phyloP scores from a whole-genome alignment of 2,797 vertebrate species.

The Rhynchonycteris naso region DNA sequence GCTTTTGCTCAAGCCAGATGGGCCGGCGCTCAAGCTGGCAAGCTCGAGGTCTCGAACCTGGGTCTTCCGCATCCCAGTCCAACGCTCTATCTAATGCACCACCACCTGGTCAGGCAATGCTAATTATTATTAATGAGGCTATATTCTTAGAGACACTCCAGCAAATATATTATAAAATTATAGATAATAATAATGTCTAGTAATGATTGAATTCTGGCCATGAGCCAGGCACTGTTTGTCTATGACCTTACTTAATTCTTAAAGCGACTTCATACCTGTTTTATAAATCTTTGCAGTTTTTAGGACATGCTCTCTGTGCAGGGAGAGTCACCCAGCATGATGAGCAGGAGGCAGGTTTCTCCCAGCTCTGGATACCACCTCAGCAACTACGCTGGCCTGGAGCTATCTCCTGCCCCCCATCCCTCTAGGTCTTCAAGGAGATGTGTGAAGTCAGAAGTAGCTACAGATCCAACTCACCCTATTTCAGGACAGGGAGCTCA shows the following conservation, averaged over 20 bases:
- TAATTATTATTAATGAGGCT: neutral
- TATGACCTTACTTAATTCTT: neutral
- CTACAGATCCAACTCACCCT: neutral
- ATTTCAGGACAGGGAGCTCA: neutral
- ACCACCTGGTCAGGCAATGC: too few species aligned
- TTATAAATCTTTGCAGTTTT: neutral
- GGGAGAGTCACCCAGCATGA: neutral
- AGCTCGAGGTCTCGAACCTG: too few species aligned
- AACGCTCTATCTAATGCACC: too few species aligned
- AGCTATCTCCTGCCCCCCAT: neutral
- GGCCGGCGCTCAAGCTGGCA: too few species aligned
- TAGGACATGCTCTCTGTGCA: neutral
- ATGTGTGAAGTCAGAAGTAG: neutral
- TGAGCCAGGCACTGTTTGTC: neutral
- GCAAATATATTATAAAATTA: constrained; percentile 18
- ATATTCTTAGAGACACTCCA: neutral
- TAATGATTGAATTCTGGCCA: neutral
- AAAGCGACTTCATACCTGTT: neutral
- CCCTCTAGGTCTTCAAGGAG: neutral
- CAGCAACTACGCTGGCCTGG: neutral
- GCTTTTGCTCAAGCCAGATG: too few species aligned
- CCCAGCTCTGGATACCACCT: neutral
- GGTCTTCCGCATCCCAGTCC: too few species aligned
- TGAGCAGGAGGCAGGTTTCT: neutral
- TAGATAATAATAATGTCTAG: neutral